A percentile compares a stretch with the other conserved stretches of the same genome.
These are phyloP conservation scores for Drosophila meridiana DNA, from an alignment of 2,888 invertebrate genomes.

Conservation along the genomic window DNA sequence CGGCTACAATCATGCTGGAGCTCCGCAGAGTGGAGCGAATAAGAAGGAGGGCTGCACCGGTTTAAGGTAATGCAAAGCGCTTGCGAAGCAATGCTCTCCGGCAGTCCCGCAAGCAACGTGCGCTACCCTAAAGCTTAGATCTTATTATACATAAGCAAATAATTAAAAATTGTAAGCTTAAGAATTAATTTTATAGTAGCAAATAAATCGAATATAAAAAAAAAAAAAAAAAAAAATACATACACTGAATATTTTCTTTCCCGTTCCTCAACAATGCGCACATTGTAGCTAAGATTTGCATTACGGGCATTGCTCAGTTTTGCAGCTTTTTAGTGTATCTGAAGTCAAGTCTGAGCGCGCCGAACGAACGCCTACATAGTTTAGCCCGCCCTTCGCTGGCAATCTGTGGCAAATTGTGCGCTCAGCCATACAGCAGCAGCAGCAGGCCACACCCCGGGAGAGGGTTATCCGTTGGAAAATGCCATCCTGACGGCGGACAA, in stretches of 20 bases:
- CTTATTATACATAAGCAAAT: too few relatives aligned
- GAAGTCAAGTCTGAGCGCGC: slow-evolving; percentile 46
- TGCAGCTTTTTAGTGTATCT: slow-evolving; percentile 39
- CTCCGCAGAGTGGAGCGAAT: too few relatives aligned
- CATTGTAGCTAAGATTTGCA: slow-evolving; percentile 73
- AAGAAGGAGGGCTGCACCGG: too few relatives aligned
- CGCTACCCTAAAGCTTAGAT: too few relatives aligned
- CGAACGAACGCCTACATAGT: slow-evolving; percentile 38
- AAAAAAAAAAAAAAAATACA: too few relatives aligned
- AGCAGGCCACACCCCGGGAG: slow-evolving; percentile 11
- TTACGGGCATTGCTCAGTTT: slow-evolving; percentile 71
- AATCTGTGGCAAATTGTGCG: slow-evolving; percentile 74
- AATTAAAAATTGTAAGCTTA: too few relatives aligned
- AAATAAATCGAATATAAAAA: too few relatives aligned
- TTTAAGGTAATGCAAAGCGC: too few relatives aligned
- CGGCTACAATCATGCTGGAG: too few relatives aligned
- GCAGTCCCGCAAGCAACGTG: too few relatives aligned
- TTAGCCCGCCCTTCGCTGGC: slow-evolving; percentile 43
- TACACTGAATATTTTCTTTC: slow-evolving; percentile 6
- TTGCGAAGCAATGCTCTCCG: too few relatives aligned
- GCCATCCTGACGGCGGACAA: slow-evolving; percentile 49
- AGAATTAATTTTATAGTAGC: too few relatives aligned
- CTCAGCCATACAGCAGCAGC: slow-evolving; percentile 69
- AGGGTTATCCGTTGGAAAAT: slow-evolving; percentile 4
- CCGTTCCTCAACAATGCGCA: slow-evolving; percentile 45